Conservation (phyloP, 2,797 vertebrate species). For the Scolopax bukidnonensis region DNA sequence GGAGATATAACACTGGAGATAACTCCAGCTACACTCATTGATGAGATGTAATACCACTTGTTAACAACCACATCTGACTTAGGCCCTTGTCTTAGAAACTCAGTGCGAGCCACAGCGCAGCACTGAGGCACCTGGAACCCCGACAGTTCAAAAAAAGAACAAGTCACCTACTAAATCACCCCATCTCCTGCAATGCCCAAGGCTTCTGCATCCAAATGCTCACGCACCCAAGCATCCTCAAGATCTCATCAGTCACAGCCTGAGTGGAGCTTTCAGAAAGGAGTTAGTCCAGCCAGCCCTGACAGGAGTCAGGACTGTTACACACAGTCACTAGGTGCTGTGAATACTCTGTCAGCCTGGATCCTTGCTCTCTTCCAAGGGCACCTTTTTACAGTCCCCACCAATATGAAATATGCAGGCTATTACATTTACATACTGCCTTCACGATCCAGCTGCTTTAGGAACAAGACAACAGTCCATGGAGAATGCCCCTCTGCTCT, state of each 20-base stretch:
- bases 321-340: neutral
- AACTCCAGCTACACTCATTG: neutral
- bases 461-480: neutral
- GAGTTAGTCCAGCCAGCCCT: neutral
- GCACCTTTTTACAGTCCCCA: neutral
- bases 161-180: neutral
- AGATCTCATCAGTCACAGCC: neutral
- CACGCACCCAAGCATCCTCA: neutral
- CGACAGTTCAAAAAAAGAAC: rapidly evolving
- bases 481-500: neutral
- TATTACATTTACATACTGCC: neutral
- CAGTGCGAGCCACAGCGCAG: neutral
- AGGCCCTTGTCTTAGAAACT: neutral
- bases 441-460: neutral
- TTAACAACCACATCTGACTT: neutral
- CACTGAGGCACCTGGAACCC: neutral
- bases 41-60: neutral
- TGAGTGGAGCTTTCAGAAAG: neutral
- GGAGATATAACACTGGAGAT: neutral
- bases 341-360: neutral
- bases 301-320: neutral
- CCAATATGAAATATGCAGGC: neutral
- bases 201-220: neutral
- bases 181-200: neutral
- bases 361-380: neutral